A percentile compares a stretch with the other conserved stretches of the same genome.
Conservation (phyloP, 2,888 invertebrate genomes). For the Andrena chrysosceles region DNA sequence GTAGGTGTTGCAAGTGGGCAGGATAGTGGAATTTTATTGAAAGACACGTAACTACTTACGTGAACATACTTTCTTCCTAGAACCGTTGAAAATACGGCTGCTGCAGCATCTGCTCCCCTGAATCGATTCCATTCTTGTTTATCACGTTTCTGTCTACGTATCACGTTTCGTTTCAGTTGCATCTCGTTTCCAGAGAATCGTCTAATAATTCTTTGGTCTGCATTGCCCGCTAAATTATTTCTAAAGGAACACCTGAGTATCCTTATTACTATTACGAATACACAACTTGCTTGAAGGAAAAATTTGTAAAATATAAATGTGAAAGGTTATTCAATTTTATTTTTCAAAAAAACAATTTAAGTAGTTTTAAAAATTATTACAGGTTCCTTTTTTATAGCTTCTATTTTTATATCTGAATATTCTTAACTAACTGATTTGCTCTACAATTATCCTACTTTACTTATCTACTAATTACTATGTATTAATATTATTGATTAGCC, state of each 20-base stretch:
- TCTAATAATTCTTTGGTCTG: not conserved
- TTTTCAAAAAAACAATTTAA: too few species aligned
- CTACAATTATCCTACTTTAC: too few species aligned
- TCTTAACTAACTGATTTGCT: too few species aligned
- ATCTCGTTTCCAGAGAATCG: not conserved
- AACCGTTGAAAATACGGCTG: not conserved
- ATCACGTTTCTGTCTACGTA: not conserved
- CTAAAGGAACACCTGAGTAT: not conserved
- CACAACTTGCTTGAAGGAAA: not conserved
- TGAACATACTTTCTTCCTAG: not conserved
- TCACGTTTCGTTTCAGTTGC: not conserved
- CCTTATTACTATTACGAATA: not conserved
- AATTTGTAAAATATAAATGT: too few species aligned
- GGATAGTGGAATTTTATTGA: slow-evolving; percentile 22
- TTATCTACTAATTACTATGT: too few species aligned
- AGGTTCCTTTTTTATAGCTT: too few species aligned
- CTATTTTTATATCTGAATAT: too few species aligned
- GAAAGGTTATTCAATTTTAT: too few species aligned
- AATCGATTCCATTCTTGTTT: not conserved
- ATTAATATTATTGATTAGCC: too few species aligned
- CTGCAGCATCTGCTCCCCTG: not conserved
- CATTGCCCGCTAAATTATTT: not conserved
- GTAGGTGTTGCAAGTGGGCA: slow-evolving; percentile 32
- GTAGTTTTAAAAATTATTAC: too few species aligned
- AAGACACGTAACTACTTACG: slow-evolving; percentile 10